Evolutionary conservation across 2,797 vertebrate species (phyloP).

Genomic region (Martes flavigula): DNA sequence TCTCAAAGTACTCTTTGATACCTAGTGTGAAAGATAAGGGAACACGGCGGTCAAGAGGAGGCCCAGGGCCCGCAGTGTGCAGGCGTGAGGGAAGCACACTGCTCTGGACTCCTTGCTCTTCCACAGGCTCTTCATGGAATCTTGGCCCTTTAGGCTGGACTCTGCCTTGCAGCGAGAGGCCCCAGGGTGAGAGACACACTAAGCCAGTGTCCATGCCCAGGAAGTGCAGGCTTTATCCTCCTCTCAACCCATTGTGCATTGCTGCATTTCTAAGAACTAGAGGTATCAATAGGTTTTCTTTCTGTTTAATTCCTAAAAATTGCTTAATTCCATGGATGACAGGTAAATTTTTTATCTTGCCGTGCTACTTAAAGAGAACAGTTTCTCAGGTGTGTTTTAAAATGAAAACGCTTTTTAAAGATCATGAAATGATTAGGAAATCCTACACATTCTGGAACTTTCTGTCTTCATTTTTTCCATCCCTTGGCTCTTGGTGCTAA

Average conservation of each 20-base stretch:
- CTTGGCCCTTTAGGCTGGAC: neutral
- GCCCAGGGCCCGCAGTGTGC: neutral
- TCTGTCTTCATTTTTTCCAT: constrained; percentile 6
- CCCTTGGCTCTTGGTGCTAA: neutral
- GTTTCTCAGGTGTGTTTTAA: neutral
- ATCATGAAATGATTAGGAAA: neutral
- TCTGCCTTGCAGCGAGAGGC: neutral
- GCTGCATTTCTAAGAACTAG: neutral
- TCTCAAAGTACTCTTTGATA: neutral
- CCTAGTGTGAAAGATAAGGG: neutral
- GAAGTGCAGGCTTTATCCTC: neutral
- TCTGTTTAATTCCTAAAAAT: neutral
- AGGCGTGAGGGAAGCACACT: fast-evolving
- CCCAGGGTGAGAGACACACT: neutral
- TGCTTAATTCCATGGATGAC: neutral
- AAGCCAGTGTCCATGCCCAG: too few relatives aligned
- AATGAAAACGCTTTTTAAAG: constrained; percentile 40
- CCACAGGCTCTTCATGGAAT: neutral
- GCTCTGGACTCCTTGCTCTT: fast-evolving
- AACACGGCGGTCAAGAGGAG: neutral
- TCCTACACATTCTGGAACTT: neutral
- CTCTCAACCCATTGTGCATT: neutral
- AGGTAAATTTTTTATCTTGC: constrained; percentile 17
- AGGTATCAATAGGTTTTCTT: neutral
- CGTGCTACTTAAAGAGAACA: neutral